Evolutionary conservation across 1,140 invertebrate genomes (phyloP), one percentile per base, ranked within the genome.

Genomic region (Amphibalanus amphitrite): DNA sequence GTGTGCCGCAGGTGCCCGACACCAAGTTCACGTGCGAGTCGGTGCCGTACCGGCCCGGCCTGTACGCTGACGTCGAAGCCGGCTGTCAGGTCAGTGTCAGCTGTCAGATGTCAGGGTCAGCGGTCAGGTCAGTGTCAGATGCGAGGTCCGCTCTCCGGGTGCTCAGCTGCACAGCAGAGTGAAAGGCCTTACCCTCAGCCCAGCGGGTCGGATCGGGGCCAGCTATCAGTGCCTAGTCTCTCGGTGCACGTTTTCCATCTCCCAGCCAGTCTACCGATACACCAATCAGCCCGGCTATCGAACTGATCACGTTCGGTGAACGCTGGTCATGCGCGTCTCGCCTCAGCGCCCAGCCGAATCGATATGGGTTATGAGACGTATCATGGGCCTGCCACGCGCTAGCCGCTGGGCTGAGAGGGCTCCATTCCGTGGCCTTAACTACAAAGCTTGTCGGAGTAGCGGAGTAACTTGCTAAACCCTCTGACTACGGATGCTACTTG

Each of bases 21-120:
- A 80, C 80, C 0, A 73, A 74, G 13, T 81, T 81, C 74, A 73
- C 71, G 29, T 81, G 80, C 67, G 71, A 69, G 1, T 71, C 75
- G 29, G 77, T 77, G 64, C 72, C 75, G 38, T 75, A 71, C 69
- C 77, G 76, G 70, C 76, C 78, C 59, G 80, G 80, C 20, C 80
- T 80, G 69, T 81, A 79, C 70, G 79, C 78, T 3, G 80, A 81
- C 70, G 74, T 74, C 17, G 77, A 78, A 70, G 75, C 76, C 25
- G 71, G 76, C 20, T 80, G 79, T 74, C 82, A 84, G 78, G 77
- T 79, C n/a, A n/a, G n/a, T n/a, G n/a, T n/a, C n/a, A n/a, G n/a
- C n/a, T n/a, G n/a, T n/a, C n/a, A n/a, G n/a, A n/a, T n/a, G n/a
- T n/a, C n/a, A n/a, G n/a, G n/a, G n/a, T n/a, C n/a, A n/a, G n/a